Evolutionary conservation across 1,140 invertebrate genomes (phyloP), one percentile per base, ranked within the genome.

Genomic region (Scaptomyza graminum): DNA sequence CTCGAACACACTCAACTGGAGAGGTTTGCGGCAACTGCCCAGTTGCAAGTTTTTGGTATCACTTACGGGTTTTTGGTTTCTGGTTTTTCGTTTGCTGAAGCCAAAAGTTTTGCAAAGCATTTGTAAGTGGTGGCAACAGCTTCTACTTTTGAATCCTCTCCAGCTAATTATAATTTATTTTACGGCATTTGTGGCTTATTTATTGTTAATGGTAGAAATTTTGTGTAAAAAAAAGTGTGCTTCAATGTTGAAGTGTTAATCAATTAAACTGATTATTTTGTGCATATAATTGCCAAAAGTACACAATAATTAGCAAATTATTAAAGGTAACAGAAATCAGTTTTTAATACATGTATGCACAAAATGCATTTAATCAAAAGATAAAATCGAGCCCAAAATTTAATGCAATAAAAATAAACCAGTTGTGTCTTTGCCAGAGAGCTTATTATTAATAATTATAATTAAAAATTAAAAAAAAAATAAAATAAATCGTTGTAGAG

Each of bases 141-240:
- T 41, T 43, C 16, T 46, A 50, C 18, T 16, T n/a, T 43, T 56
- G 52, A n/a, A 1, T 37, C 56, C 52, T 59, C 61, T 67, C 54
- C 65, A 66, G 49, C 71, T 76, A 73, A 82, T 84, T 84, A 76
- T 62, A 79, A 84, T 68, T 76, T 59, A 65, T 68, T 77, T 79
- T 50, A 61, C 44, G 67, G 46, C 59, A 66, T 13, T 65, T 76
- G 66, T 76, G 50, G 22, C 54, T 65, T 84, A 76, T 84, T 79
- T 79, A 72, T 73, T 83, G 76, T 57, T 72, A 65, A 61, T 41
- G 43, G 37, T 34, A 49, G 41, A 34, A 75, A 71, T 79, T 84
- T 82, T 65, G 61, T 55, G 56, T 63, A 78, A 83, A 74, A 60
- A 65, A 81, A 65, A 69, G 28, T 51, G 37, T 50, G 56, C 61